Conservation (phyloP, 2,113 vertebrate genomes). For the Thunnus maccoyii region DNA sequence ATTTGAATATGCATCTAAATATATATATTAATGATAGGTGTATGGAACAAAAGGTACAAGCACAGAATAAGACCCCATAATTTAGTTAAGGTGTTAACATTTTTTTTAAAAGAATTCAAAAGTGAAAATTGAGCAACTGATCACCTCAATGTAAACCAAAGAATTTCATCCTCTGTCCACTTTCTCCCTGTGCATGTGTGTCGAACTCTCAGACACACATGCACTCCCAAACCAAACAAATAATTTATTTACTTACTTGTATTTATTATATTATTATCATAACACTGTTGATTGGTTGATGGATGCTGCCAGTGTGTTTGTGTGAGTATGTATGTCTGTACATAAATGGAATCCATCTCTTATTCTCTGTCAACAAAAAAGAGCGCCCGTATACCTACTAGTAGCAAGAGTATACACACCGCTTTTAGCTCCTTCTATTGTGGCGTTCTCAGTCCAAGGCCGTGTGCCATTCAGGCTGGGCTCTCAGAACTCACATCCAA, state of each 20-base stretch:
- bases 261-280: neutral
- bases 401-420: conserved; percentile 37
- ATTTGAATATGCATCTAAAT: no score
- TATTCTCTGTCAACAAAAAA: conserved; percentile 42
- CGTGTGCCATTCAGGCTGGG: conserved; percentile 71
- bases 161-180: no score
- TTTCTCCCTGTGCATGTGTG: no score
- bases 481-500: conserved; percentile 77
- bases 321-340: neutral
- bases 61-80: no score
- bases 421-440: conserved; percentile 77
- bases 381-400: conserved; percentile 37
- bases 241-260: neutral
- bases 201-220: neutral
- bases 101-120: no score
- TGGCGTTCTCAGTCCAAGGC: conserved; percentile 77
- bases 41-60: no score
- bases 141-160: no score
- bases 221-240: neutral
- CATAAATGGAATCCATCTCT: conserved; percentile 31
- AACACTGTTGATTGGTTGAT: neutral
- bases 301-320: neutral
- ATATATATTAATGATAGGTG: no score
- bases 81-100: no score
- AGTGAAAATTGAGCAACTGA: no score